These are phyloP conservation scores for Zoanthus gigantus DNA, from an alignment of 92 coral and sea anemone genomes.

Conservation along the genomic window DNA sequence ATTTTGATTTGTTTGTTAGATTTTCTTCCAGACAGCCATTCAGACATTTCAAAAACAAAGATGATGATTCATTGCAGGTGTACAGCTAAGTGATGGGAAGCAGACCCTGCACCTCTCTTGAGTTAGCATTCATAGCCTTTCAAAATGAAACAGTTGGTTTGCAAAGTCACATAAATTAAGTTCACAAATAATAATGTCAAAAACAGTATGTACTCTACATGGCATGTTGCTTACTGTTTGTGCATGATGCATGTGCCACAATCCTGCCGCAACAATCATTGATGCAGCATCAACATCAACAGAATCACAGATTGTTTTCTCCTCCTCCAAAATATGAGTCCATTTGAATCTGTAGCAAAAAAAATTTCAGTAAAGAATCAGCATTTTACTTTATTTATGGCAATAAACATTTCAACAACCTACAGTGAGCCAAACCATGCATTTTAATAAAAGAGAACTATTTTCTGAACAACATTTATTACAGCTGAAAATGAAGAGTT, in stretches of 20 bases:
- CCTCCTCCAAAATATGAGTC: constrained; percentile 81
- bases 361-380: background rate
- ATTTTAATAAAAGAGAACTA: background rate
- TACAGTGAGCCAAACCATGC: background rate
- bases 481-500: background rate
- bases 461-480: no score
- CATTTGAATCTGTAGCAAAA: constrained; percentile 81
- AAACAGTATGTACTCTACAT: background rate
- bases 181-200: no score
- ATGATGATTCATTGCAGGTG: no score
- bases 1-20: no score
- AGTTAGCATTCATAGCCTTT: no score
- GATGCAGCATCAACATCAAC: constrained; percentile 88
- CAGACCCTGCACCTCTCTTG: no score
- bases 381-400: background rate
- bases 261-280: constrained; percentile 81
- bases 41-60: no score
- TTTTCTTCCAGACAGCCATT: no score
- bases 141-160: no score
- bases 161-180: no score
- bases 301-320: constrained; percentile 62
- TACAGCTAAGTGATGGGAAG: no score
- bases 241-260: constrained; percentile 96
- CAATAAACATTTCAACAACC: background rate
- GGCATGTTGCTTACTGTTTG: constrained; percentile 56